Evolutionary conservation across 2,888 invertebrate species (phyloP), one percentile per base, ranked within the genome.

Genomic region (Zele albiditarsus): DNA sequence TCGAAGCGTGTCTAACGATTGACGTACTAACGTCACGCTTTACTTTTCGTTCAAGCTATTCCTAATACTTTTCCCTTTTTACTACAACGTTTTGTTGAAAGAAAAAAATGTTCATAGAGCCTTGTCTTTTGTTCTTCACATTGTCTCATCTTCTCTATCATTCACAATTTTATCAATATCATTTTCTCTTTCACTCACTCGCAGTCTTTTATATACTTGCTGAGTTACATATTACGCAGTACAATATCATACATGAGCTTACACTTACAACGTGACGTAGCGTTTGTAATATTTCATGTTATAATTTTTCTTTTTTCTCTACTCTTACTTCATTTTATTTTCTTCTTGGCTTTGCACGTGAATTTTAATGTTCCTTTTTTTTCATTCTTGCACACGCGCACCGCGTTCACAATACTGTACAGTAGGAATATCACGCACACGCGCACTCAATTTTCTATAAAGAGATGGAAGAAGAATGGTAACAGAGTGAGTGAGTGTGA

Each of bases 311-410:
- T 46, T 53, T 38, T 69, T 38, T 25, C 20, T 65, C 10, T 58
- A 33, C 27, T 25, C 27, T 70, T 49, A 42, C 12, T 38, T 38
- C 38, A 38, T 12, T 38, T 38, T 38, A 38, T 38, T 38, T 38
- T 38, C 38, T 38, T 38, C 38, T 38, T 38, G 38, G 38, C 38
- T 38, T 38, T 8, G 38, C 70, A 65, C 70, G 65, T 74, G 58
- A 70, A 63, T 68, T 57, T 33, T 16, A 74, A 74, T 53, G n/a
- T 65, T 57, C 49, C 58, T 65, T 69, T 62, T 38, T 46, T 62
- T 38, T 46, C 53, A n/a, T 63, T 65, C 53, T 53, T 57, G 74
- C 74, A 74, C 74, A 74, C 63, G 74, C 74, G 74, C 74, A 53
- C 70, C 10, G n/a, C 38, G 53, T 63, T 27, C 69, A 63, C 25